These are phyloP conservation scores for Torymus aiolomorphi DNA, from an alignment of 2,888 invertebrate genomes.

Conservation along the genomic window DNA sequence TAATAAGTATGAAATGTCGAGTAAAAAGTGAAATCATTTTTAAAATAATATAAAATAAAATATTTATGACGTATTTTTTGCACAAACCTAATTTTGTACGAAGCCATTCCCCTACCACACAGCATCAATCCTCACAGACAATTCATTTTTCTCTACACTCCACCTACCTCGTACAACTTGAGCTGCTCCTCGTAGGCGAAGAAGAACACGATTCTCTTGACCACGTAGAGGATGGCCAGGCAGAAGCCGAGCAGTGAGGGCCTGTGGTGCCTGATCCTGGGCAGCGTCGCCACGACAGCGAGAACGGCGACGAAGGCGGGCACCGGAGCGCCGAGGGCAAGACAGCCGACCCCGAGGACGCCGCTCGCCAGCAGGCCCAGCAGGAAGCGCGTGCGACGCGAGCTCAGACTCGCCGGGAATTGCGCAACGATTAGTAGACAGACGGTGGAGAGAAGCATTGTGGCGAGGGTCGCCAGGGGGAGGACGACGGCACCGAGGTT, in stretches of 20 bases:
- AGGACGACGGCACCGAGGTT: slow-evolving; percentile 76
- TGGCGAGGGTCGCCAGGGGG: slow-evolving; percentile 77
- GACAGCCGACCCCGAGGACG: slow-evolving; percentile 75
- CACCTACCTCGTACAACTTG: slow-evolving; percentile 45
- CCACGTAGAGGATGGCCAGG: slow-evolving; percentile 64
- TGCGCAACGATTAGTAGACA: slow-evolving; percentile 78
- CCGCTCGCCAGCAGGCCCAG: slow-evolving; percentile 79
- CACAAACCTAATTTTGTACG: no score
- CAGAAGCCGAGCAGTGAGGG: slow-evolving; percentile 66
- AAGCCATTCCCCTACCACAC: no score
- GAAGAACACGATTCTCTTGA: slow-evolving; percentile 57
- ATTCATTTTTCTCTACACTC: no score
- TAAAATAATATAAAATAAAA: no score
- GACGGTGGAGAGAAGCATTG: slow-evolving; percentile 80
- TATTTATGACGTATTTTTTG: no score
- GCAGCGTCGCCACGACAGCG: slow-evolving; percentile 82
- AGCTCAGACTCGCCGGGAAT: slow-evolving; percentile 67
- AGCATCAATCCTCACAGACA: no score
- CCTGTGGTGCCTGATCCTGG: slow-evolving; percentile 64
- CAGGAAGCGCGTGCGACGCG: slow-evolving; percentile 64
- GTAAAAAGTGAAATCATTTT: slow-evolving; percentile 6
- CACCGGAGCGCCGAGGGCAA: slow-evolving; percentile 79
- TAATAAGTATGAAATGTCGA: slow-evolving; percentile 19
- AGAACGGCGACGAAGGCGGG: slow-evolving; percentile 85
- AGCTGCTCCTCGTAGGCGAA: slow-evolving; percentile 10